Evolutionary conservation across 53 echinoderm and acorn worm species (phyloP).

Genomic region (Actinopyga echinites): DNA sequence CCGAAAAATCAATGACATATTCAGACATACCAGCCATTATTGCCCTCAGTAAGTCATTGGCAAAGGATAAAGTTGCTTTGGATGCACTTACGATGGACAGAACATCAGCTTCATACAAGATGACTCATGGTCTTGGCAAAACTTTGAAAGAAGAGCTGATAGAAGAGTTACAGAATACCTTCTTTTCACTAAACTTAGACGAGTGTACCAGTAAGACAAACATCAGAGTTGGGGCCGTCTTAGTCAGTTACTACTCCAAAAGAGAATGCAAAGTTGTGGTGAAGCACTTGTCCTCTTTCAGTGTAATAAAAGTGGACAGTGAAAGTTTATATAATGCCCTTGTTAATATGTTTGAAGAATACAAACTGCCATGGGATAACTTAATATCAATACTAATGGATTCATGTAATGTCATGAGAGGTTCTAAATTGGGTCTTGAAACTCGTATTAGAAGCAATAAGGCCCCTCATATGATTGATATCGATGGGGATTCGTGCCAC

Average conservation of each 20-base stretch:
- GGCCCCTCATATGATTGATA: constrained; percentile 49
- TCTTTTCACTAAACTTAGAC: constrained; percentile 60
- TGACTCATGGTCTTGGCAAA: constrained; percentile 47
- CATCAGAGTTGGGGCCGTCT: constrained; percentile 41
- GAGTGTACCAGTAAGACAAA: constrained; percentile 59
- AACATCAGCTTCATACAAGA: constrained; percentile 61
- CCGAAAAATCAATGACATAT: constrained; percentile 38
- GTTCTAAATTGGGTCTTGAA: constrained; percentile 47
- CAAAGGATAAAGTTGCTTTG: constrained; percentile 42
- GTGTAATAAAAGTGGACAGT: constrained; percentile 39
- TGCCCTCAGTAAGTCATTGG: constrained; percentile 40
- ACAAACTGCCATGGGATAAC: constrained; percentile 41
- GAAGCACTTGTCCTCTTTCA: constrained; percentile 52
- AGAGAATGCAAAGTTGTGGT: not conserved
- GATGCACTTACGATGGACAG: constrained; percentile 45
- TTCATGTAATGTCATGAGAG: constrained; percentile 56
- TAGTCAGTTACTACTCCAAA: constrained; percentile 44
- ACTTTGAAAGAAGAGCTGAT: constrained; percentile 53
- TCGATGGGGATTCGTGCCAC: constrained; percentile 54
- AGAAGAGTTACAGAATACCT: constrained; percentile 26
- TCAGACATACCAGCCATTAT: constrained; percentile 54
- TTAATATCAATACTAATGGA: constrained; percentile 53
- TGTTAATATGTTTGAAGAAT: constrained; percentile 46
- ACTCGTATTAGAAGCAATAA: constrained; percentile 38
- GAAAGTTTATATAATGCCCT: constrained; percentile 32